Conservation (phyloP, 2,888 invertebrate genomes). For the Drepanosiphum platanoidis region DNA sequence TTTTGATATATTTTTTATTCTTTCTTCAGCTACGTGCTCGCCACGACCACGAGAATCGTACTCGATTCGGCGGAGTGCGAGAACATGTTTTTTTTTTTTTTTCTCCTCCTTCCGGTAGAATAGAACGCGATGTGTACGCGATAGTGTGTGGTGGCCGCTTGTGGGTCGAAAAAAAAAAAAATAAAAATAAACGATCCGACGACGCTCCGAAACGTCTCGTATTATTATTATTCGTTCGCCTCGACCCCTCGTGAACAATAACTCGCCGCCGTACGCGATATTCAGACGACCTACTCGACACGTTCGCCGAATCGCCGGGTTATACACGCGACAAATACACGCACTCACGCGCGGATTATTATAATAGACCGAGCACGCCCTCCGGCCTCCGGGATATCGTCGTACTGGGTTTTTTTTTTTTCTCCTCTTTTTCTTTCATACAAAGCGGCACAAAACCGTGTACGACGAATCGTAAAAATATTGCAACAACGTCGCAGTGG, state of each 20-base stretch:
- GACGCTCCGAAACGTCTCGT: neutral
- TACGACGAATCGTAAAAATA: too few species aligned
- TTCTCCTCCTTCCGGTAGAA: too few species aligned
- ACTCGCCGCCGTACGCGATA: neutral
- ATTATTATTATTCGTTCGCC: neutral
- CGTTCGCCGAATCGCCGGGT: neutral
- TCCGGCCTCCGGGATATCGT: too few species aligned
- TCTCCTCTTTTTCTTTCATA: too few species aligned
- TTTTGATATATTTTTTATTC: too few species aligned
- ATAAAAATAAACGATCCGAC: neutral
- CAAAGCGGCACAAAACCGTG: too few species aligned
- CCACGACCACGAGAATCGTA: neutral
- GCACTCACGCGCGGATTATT: too few species aligned
- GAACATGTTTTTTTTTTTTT: neutral
- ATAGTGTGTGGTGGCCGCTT: neutral
- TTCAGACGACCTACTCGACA: neutral
- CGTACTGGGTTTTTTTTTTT: too few species aligned
- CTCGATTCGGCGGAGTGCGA: neutral
- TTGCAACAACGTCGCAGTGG: too few species aligned
- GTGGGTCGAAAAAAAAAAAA: neutral
- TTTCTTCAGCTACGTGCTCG: neutral
- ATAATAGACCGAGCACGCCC: too few species aligned
- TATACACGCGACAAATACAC: neutral
- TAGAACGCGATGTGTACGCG: neutral
- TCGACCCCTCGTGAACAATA: neutral